phyloP scores from a whole-genome alignment of 2,888 invertebrate genomes.

The Tetragnatha montana region DNA sequence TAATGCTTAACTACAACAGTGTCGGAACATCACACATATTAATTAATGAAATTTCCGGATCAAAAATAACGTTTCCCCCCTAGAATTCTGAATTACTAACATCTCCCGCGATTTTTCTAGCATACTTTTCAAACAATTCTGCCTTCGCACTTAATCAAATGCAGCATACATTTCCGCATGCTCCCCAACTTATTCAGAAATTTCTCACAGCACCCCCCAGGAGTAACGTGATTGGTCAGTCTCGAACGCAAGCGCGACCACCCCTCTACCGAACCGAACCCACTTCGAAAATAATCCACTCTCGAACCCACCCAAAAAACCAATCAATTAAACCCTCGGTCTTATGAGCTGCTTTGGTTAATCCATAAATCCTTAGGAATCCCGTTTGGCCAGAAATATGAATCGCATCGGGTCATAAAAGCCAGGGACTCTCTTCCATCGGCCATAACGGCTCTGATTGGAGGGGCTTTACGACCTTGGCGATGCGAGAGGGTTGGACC shows the following conservation, averaged over 20 bases:
- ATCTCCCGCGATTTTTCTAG: too few species aligned
- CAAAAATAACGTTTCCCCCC: too few species aligned
- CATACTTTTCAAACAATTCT: too few species aligned
- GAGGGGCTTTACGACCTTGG: slow-evolving; percentile 47
- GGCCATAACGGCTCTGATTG: slow-evolving; percentile 48
- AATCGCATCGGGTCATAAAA: slow-evolving; percentile 48
- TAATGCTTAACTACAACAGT: too few species aligned
- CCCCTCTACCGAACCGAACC: neutral
- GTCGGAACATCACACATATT: too few species aligned
- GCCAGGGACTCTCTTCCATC: slow-evolving; percentile 11
- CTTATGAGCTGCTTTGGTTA: neutral
- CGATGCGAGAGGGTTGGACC: slow-evolving; percentile 23
- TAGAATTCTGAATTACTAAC: too few species aligned
- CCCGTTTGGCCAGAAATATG: slow-evolving; percentile 15
- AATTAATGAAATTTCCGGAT: too few species aligned
- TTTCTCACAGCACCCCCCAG: neutral
- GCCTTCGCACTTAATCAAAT: too few species aligned
- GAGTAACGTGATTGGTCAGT: neutral
- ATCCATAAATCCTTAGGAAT: neutral
- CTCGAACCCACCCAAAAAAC: neutral
- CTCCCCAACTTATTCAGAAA: neutral
- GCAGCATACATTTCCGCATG: too few species aligned
- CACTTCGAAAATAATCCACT: neutral
- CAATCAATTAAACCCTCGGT: neutral
- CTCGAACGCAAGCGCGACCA: slow-evolving; percentile 11